Base-by-base conservation (phyloP, 2,888 invertebrate species). In the Lottia gigantea region DNA sequence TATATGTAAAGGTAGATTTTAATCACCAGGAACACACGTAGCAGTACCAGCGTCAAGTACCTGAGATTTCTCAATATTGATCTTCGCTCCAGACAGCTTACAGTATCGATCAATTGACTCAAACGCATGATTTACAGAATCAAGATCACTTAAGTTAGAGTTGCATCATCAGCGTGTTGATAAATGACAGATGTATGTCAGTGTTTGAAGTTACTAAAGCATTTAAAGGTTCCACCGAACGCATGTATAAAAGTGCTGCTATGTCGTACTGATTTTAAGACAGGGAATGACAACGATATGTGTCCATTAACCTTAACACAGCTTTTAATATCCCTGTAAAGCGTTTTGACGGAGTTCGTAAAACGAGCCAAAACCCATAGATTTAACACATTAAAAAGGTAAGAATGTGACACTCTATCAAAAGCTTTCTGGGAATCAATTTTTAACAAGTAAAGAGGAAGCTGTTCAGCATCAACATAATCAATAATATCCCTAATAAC, bases 351-450 rank as follows among this genome's bases (percentile, higher is more conserved):
- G 74, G 74, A 77, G 4, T 74, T 47, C 45, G 77, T 71, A 40
- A 80, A 75, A 46, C 26, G 70, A 40, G 19, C 73, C 67, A 76
- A 81, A 78, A n/a, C 77, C 76, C 69, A 76, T 79, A 12, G 26
- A 12, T 67, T 4, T 62, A 81, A 66, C 8, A 70, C 67, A 62
- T 75, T 66, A 71, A 73, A 76, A 25, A 80, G n/a, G 69, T 72
- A 79, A n/a, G 70, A 65, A 65, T 76, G 75, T 26, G 69, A 72
- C 14, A 79, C 79, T 55, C 78, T 67, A 66, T 80, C 78, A 46
- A 80, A 80, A 0, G 78, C 78, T 46, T 80, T 81, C 65, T 78
- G 77, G 65, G 78, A 79, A 65, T 81, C 80, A 46, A 78, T 46
- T 66, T 61, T 64, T 26, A 79, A 73, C 64, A 79, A 75, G 66